Conservation (phyloP, 2,113 vertebrate species). For the Edolisoma coerulescens region DNA sequence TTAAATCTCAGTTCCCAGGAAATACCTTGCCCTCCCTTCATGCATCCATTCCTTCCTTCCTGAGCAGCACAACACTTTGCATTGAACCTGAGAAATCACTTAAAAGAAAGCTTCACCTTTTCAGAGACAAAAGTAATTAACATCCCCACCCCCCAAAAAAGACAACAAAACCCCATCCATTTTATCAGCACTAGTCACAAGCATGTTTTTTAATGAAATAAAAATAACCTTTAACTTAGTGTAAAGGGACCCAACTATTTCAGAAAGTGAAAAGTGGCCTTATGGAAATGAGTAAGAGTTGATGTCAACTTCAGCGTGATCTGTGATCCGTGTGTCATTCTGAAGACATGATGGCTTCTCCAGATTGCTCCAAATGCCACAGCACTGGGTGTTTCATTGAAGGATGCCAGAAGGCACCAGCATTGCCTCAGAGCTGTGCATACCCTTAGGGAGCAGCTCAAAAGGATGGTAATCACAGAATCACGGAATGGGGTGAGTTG, state of each 20-base stretch:
- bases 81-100: neutral
- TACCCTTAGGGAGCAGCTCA: neutral
- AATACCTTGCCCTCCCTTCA: neutral
- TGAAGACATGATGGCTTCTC: neutral
- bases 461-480: neutral
- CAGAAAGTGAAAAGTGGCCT: neutral
- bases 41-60: neutral
- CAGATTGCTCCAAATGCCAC: neutral
- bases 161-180: neutral
- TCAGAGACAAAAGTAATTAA: neutral
- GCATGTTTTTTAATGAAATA: neutral
- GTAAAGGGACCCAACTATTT: neutral
- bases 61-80: neutral
- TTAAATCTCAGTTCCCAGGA: neutral
- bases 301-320: neutral
- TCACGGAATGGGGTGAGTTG: neutral
- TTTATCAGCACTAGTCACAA: neutral
- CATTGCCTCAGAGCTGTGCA: neutral
- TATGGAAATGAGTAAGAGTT: neutral
- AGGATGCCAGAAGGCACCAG: neutral
- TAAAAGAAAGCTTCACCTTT: neutral
- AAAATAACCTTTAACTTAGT: neutral
- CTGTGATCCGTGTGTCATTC: rapidly evolving
- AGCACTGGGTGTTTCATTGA: neutral
- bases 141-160: neutral